phyloP scores from a whole-genome alignment of 2,113 vertebrate species.

The Eulacestoma nigropectus region DNA sequence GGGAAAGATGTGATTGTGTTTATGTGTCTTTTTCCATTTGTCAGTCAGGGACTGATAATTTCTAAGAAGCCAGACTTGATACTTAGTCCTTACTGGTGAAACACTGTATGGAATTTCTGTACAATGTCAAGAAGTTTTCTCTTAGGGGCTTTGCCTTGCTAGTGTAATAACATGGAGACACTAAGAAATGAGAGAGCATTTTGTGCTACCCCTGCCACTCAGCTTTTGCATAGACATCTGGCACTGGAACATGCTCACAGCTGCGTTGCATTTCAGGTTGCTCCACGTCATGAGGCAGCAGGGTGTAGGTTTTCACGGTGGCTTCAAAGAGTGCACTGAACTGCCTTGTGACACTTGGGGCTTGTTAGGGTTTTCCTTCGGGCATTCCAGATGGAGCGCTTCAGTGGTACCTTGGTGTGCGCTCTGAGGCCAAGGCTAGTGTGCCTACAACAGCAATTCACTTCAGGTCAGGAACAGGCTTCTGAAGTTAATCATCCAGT shows the following conservation, averaged over 20 bases:
- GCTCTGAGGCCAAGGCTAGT: background rate
- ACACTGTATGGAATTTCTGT: background rate
- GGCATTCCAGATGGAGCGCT: background rate
- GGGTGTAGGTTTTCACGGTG: background rate
- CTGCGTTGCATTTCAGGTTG: slow-evolving; percentile 29
- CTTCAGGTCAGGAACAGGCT: background rate
- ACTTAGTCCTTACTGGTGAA: background rate
- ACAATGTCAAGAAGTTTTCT: background rate
- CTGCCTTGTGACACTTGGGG: background rate
- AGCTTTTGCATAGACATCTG: background rate
- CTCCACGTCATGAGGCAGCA: background rate
- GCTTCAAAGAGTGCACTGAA: slow-evolving; percentile 10
- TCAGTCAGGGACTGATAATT: background rate
- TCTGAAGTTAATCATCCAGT: slow-evolving; percentile 24
- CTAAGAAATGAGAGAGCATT: background rate
- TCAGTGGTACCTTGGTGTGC: background rate
- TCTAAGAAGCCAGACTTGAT: background rate
- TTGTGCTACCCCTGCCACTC: background rate
- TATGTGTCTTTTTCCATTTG: background rate
- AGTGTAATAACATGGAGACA: background rate
- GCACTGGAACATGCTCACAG: background rate
- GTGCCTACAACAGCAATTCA: slow-evolving; percentile 2
- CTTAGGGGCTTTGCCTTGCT: background rate
- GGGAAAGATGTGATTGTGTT: background rate
- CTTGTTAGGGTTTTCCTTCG: slow-evolving; percentile 8